These are phyloP conservation scores for Scaptomyza graminum DNA, from an alignment of 1,140 invertebrate genomes.

Conservation along the genomic window DNA sequence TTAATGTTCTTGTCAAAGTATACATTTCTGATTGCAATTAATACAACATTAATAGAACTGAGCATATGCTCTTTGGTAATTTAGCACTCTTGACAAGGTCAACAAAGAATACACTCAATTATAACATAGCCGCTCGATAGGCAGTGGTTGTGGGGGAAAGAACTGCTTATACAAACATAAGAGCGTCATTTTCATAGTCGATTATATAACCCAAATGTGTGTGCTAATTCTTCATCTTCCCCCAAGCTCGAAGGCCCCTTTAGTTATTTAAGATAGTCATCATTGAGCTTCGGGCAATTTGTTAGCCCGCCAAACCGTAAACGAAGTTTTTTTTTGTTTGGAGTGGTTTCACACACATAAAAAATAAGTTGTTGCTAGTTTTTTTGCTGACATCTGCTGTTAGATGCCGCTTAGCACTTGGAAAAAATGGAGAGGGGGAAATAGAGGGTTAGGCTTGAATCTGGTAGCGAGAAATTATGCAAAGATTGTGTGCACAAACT, in stretches of 20 bases:
- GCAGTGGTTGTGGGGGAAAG: slow-evolving; percentile 5
- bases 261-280: slow-evolving; percentile 52
- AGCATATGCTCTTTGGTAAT: not conserved
- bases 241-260: no score
- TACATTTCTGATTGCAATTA: not conserved
- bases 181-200: slow-evolving; percentile 37
- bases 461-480: slow-evolving; percentile 68
- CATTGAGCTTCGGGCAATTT: slow-evolving; percentile 48
- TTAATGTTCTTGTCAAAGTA: not conserved
- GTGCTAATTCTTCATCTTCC: slow-evolving; percentile 28
- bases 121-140: slow-evolving; percentile 6
- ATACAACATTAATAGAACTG: not conserved
- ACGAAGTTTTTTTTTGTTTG: not conserved
- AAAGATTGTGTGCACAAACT: slow-evolving; percentile 74
- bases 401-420: slow-evolving; percentile 46
- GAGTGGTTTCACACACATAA: slow-evolving; percentile 9
- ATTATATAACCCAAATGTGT: slow-evolving; percentile 47
- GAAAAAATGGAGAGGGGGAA: not conserved
- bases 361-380: slow-evolving; percentile 46
- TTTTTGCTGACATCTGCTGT: slow-evolving; percentile 71
- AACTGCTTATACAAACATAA: slow-evolving; percentile 41
- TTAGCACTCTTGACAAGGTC: not conserved
- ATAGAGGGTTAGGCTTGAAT: slow-evolving; percentile 6
- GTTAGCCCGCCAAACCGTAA: slow-evolving; percentile 1
- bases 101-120: not conserved